phyloP scores from a whole-genome alignment of 2,113 vertebrate species.

The Nansenia antarctica region DNA sequence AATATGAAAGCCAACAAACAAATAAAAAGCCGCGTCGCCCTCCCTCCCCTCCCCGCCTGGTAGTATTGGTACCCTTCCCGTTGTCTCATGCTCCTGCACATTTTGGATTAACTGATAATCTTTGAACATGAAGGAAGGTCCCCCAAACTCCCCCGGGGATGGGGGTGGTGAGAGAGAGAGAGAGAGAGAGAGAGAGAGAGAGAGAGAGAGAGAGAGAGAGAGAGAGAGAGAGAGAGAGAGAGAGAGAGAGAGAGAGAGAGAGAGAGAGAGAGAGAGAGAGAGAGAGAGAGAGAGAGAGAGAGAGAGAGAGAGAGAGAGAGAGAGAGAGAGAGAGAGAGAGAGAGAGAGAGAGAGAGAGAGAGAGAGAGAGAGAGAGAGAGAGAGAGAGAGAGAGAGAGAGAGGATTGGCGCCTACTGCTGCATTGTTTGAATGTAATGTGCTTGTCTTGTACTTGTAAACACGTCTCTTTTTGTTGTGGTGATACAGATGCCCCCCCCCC shows the following conservation, averaged over 20 bases:
- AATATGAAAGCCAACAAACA: constrained; percentile 80
- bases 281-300: constrained; percentile 14
- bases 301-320: constrained; percentile 14
- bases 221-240: constrained; percentile 14
- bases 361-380: constrained; percentile 54
- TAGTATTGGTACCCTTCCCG: constrained; percentile 66
- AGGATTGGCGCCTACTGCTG: constrained; percentile 62
- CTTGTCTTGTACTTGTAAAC: constrained; percentile 79
- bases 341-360: constrained; percentile 14
- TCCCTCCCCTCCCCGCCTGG: constrained; percentile 34
- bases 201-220: constrained; percentile 44
- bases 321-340: constrained; percentile 14
- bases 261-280: constrained; percentile 14
- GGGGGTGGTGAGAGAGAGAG: constrained; percentile 63
- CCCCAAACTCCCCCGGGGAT: constrained; percentile 71
- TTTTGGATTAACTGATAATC: constrained; percentile 86
- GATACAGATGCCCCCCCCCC: constrained; percentile 56
- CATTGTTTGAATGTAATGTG: constrained; percentile 76
- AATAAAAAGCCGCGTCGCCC: constrained; percentile 68
- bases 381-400: constrained; percentile 35
- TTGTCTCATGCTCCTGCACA: constrained; percentile 76
- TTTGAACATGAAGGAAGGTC: constrained; percentile 82
- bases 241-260: constrained; percentile 14
- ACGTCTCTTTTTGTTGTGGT: constrained; percentile 66
- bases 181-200: constrained; percentile 35